phyloP scores from a whole-genome alignment of 2,113 vertebrate genomes.

The Cololabis saira region DNA sequence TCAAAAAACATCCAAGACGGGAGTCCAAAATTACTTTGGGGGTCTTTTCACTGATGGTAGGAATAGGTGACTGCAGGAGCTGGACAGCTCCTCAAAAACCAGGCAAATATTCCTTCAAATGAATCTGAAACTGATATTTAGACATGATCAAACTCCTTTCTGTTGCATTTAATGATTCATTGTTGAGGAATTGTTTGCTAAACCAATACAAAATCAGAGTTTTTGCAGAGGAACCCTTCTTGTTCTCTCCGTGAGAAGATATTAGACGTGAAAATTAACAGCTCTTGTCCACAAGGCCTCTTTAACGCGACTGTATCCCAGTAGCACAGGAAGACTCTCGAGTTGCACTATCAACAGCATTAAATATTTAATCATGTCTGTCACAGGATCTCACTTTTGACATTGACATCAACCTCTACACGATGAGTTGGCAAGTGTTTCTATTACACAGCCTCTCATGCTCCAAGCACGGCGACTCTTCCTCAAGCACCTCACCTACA shows the following conservation, averaged over 20 bases:
- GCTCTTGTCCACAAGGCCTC: constrained; percentile 76
- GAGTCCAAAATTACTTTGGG: too few species aligned
- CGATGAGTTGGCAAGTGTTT: constrained; percentile 54
- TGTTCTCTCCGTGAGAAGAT: constrained; percentile 27
- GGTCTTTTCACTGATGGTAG: too few species aligned
- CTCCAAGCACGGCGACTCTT: constrained; percentile 11
- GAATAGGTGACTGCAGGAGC: too few species aligned
- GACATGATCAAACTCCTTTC: too few species aligned
- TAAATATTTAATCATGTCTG: constrained; percentile 81
- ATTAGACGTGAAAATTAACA: constrained; percentile 68
- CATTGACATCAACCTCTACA: constrained; percentile 75
- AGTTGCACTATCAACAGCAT: constrained; percentile 72
- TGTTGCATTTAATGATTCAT: too few species aligned
- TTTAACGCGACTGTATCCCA: constrained; percentile 67
- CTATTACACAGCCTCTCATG: constrained; percentile 36
- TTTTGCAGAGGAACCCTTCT: constrained; percentile 19
- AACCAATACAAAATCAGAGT: too few species aligned
- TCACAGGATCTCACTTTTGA: constrained; percentile 77
- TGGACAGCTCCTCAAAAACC: too few species aligned
- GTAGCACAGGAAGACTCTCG: constrained; percentile 61
- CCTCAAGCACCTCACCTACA: constrained; percentile 33
- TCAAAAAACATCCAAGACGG: too few species aligned
- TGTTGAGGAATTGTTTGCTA: too few species aligned
- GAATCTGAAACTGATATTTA: too few species aligned
- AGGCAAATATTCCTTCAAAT: too few species aligned